Conservation (phyloP, 30 jellyfish, hydroid and myxozoan species). For the Kudoa iwatai region DNA sequence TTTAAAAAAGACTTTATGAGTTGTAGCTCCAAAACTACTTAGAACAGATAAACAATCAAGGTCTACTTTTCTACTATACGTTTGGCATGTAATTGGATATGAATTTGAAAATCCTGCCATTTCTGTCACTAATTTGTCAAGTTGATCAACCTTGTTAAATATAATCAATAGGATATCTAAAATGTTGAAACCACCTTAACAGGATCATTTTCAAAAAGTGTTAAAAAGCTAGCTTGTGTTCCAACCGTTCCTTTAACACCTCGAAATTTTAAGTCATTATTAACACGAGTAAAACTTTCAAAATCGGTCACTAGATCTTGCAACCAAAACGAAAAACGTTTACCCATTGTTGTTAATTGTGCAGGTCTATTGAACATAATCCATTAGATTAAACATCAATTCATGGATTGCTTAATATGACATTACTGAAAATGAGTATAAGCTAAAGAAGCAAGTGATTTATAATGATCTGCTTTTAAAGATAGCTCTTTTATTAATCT, state of each 20-base stretch:
- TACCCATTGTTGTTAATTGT: constrained; percentile 89
- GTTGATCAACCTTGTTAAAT: constrained; percentile 14
- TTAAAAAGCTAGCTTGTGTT: constrained; percentile 79
- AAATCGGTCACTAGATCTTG: constrained; percentile 48
- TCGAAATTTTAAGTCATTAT: constrained; percentile 26
- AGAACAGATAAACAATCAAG: constrained; percentile 22
- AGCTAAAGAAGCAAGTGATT: constrained; percentile 58
- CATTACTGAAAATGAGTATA: constrained; percentile 72
- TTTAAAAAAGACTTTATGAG: constrained; percentile 21
- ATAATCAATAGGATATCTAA: neutral
- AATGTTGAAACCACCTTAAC: constrained; percentile 18
- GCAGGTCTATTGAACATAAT: constrained; percentile 35
- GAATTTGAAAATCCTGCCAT: constrained; percentile 46
- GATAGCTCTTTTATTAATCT: constrained; percentile 51
- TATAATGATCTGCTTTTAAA: constrained; percentile 32
- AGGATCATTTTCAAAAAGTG: constrained; percentile 46
- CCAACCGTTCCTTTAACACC: constrained; percentile 98
- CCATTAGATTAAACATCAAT: neutral
- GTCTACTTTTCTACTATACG: constrained; percentile 78
- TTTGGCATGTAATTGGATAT: constrained; percentile 65
- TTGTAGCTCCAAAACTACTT: constrained; percentile 73
- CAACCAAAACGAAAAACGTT: constrained; percentile 73
- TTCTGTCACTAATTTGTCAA: constrained; percentile 34
- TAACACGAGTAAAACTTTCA: constrained; percentile 6
- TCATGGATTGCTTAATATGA: neutral